Base-by-base conservation (phyloP, 2,797 vertebrate species). In the Poecilia picta region DNA sequence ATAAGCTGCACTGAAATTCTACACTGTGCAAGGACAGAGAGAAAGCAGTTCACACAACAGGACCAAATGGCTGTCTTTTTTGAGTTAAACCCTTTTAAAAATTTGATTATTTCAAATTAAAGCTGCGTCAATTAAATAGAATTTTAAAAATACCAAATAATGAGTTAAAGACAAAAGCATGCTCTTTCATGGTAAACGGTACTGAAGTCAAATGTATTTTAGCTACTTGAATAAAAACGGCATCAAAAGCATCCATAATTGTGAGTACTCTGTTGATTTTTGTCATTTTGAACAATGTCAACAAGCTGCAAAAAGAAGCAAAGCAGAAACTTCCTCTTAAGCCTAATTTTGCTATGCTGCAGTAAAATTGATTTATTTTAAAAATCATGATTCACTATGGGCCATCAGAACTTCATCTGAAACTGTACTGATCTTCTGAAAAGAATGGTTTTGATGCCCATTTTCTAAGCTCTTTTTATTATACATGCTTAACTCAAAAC, bases 21-120 rank as follows among this genome's bases (percentile, higher is more conserved):
- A 89, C 25, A 85, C 82, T 73, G 77, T 55, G 86, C 81, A 84
- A 91, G n/a, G 55, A 90, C 86, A 91, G 85, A 79, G 84, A 91
- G 83, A 87, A 90, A 89, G 80, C 83, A 89, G 85, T 90, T 90
- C 86, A 92, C 86, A 85, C 86, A 88, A 87, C 77, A 91, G 85
- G 81, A 88, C 85, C 85, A 88, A 88, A 33, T 83, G 45, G 45
- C 77, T 31, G 49, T 47, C 51, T 33, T 87, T 79, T 80, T 70
- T 46, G 33, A 62, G 33, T 80, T n/a, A 72, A 74, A 36, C 20
- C 59, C 39, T 72, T 74, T 71, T 45, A 76, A 53, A 75, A 55
- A 41, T 18, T 13, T 3, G 2, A 87, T 55, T 2, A 62, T 75
- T 76, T 62, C 4, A 84, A 74, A 82, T 33, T 47, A 57, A 20